Evolutionary conservation across 1,140 invertebrate species (phyloP), one percentile per base, ranked within the genome.

Genomic region (Drosophila nebulosa): DNA sequence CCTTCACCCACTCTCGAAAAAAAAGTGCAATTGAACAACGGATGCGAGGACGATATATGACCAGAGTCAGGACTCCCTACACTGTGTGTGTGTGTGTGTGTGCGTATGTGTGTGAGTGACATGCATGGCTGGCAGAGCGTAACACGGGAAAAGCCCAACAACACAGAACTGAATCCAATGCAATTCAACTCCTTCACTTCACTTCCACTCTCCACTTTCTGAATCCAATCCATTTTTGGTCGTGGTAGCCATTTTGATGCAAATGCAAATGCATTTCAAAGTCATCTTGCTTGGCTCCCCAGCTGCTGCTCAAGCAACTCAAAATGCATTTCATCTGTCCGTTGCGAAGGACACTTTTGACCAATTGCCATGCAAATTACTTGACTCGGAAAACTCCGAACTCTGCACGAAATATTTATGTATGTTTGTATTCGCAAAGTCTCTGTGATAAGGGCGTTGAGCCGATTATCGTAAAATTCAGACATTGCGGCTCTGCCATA

Each of bases 181-280:
- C 35, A 22, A 57, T 51, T 32, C 30, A 16, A n/a, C 55, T 26
- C 10, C 55, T 26, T 9, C 30, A 22, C 46, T 18, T 46, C 10
- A 18, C 61, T 30, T 30, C 39, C 56, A 22, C 7, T 42, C 30
- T 10, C 10, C 14, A 18, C 61, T 46, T 30, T 42, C 30, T n/a
- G 56, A 55, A 14, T 30, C 32, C 56, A 18, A 26, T 36, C 16
- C 22, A 46, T 61, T 42, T 62, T 39, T n/a, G n/a, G 32, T 14
- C 36, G 32, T 16, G 55, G n/a, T 66, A 14, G 32, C 58, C 67
- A 88, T 83, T 88, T 68, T 73, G 78, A 79, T 88, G 83, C 83
- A 83, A 89, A 89, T 88, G 75, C 78, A 88, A 89, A 89, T 88
- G 75, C 78, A 88, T 69, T 72, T 74, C 57, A 69, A 74, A 75